Base-by-base conservation (phyloP, 2,113 vertebrate genomes). In the Anas platyrhynchos region DNA sequence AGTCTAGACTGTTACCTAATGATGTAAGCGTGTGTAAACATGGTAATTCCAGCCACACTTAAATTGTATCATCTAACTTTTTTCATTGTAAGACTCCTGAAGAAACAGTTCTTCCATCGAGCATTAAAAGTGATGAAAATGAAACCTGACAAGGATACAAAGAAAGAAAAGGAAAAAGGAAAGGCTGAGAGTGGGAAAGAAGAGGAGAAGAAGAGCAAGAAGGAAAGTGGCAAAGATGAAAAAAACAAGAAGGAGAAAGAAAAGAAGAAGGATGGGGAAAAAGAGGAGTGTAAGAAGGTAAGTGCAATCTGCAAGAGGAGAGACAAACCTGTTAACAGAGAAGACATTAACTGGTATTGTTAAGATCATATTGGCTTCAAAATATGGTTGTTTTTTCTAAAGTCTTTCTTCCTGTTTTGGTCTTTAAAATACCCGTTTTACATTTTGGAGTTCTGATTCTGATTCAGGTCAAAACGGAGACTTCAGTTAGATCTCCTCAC, bases 91-190 rank as follows among this genome's bases (percentile, higher is more conserved):
- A 99, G 99, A 88, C 99, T 99, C 79, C 97, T 99, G 75, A 99
- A 99, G 97, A 99, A 99, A 88, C 99, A 99, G 87, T 99, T 99
- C 97, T 99, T 99, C 96, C 99, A 99, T 95, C 99, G 99, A 68
- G 99, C 99, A 11, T 97, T 99, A 78, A 99, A 99, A 97, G 99
- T 99, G 92, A 99, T 99, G 99, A 99, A 99, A 98, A 99, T 99
- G 98, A 99, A 99, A 78, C 98, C 98, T 9, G 99, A 99, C 84
- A 99, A 99, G 93, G 99, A 99, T 16, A 83, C 95, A 32, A 99
- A 99, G 96, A 99, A 98, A 91, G 99, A 99, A 94, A 99, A 99
- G 63, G 97, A 98, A 94, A 98, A 98, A 94, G 98, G 97, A 93
- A 98, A 98, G 90, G 74, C 83, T 13, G 98, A 98, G 86, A 98